Evolutionary conservation across 2,888 invertebrate genomes (phyloP).

Genomic region (Erannis defoliaria): DNA sequence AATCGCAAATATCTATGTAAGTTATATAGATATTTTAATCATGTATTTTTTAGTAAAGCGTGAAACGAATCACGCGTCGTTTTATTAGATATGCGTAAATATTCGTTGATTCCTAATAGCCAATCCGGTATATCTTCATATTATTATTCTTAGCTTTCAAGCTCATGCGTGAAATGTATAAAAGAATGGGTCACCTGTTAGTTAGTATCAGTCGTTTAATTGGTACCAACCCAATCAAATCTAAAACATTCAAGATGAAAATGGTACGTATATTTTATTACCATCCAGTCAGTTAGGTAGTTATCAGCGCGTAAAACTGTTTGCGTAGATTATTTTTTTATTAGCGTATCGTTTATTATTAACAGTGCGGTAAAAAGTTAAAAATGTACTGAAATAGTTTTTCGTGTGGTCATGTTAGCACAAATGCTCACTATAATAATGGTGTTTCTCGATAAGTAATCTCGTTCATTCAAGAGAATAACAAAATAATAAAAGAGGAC

Average conservation of each 20-base stretch:
- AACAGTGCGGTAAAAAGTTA: too few relatives aligned
- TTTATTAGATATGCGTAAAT: slow-evolving; percentile 5
- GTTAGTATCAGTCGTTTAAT: neutral
- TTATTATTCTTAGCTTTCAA: slow-evolving; percentile 1
- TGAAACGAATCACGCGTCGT: neutral
- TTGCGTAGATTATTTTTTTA: neutral
- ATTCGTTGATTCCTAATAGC: neutral
- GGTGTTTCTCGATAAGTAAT: too few relatives aligned
- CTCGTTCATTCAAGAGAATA: too few relatives aligned
- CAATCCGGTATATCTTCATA: neutral
- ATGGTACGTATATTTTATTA: slow-evolving; percentile 62
- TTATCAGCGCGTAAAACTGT: neutral
- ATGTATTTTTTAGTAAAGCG: neutral
- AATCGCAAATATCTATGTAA: neutral
- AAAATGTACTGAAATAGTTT: too few relatives aligned
- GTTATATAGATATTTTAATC: neutral
- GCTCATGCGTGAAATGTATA: slow-evolving; percentile 3
- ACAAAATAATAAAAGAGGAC: too few relatives aligned
- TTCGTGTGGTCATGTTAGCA: too few relatives aligned
- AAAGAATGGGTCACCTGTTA: neutral
- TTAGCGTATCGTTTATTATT: neutral
- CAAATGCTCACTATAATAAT: too few relatives aligned
- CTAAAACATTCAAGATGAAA: slow-evolving; percentile 72
- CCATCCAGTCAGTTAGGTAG: neutral
- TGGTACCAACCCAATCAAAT: neutral